Conservation (phyloP, 2,113 vertebrate species). For the Cyanocitta stelleri region DNA sequence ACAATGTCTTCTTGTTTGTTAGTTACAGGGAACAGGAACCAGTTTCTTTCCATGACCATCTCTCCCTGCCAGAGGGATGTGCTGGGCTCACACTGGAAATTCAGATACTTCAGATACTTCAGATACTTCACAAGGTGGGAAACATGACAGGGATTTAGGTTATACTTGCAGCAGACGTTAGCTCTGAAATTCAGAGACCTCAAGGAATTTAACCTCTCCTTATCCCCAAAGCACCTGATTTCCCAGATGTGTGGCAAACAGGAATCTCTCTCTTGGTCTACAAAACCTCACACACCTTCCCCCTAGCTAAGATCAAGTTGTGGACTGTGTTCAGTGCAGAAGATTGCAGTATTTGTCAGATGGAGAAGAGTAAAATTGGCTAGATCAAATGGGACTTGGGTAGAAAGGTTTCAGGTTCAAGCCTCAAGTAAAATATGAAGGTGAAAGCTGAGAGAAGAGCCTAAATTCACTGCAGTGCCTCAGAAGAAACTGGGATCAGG, state of each 20-base stretch:
- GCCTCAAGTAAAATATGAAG: neutral
- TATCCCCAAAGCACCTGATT: neutral
- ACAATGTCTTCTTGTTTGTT: neutral
- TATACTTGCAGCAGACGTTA: neutral
- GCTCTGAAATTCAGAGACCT: neutral
- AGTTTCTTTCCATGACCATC: neutral
- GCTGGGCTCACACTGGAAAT: neutral
- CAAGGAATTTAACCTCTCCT: neutral
- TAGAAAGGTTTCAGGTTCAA: neutral
- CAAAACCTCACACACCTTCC: neutral
- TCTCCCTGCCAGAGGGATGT: neutral
- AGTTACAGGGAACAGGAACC: neutral
- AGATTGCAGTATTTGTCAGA: neutral
- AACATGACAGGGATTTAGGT: neutral
- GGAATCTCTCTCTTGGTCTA: neutral
- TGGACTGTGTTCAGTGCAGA: neutral
- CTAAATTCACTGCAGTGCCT: neutral
- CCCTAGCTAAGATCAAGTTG: neutral
- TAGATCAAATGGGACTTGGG: neutral
- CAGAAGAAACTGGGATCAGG: neutral
- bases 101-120: no score
- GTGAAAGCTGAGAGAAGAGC: neutral
- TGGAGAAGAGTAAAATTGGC: neutral
- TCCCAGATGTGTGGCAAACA: neutral
- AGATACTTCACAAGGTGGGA: neutral